Evolutionary conservation across 2,113 vertebrate genomes (phyloP), one percentile per base, ranked within the genome.

Genomic region (Mionectes macconnelli): DNA sequence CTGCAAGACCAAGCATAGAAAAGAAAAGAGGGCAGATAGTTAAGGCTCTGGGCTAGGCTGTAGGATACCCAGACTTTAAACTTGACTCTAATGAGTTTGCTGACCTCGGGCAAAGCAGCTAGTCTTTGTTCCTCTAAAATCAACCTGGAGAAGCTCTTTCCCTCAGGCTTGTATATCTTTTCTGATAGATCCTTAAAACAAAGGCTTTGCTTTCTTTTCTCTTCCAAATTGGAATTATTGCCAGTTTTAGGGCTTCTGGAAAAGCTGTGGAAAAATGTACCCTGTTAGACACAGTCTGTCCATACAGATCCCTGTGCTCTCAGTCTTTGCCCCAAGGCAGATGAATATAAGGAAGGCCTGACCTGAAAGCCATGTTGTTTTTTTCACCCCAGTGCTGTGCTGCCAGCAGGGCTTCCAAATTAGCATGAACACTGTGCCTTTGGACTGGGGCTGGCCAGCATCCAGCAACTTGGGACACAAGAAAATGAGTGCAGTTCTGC

Each of bases 371-470:
- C 30, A 4, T 14, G 20, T 21, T 68, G 18, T 15, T 12, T 72
- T 72, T 84, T 88, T 77, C 37, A 40, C 45, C 40, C 70, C 17
- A 14, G 21, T 11, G 17, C 66, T 81, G 37, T 49, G 50, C 56
- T 81, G 56, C 35, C 81, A 72, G 78, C 27, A 35, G 50, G 53
- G 25, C 23, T 90, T 80, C 9, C 57, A 66, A 83, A 90, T 80
- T 6, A 91, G 13, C 74, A n/a, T 0, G 0, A 79, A 24, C 0
- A 0, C 8, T 37, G 40, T 62, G 70, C 37, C 37, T 85, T 42
- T 57, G 50, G 45, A 25, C n/a, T 1, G 1, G 69, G 53, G 31
- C 53, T 83, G 70, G 75, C 28, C 28, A 31, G 18, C 31, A 60
- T 40, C 57, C 70, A n/a, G 40, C 19, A 62, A 8, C 40, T 31